Conservation (phyloP, 35 echinoderm and acorn worm genomes). For the Apostichopus californicus region DNA sequence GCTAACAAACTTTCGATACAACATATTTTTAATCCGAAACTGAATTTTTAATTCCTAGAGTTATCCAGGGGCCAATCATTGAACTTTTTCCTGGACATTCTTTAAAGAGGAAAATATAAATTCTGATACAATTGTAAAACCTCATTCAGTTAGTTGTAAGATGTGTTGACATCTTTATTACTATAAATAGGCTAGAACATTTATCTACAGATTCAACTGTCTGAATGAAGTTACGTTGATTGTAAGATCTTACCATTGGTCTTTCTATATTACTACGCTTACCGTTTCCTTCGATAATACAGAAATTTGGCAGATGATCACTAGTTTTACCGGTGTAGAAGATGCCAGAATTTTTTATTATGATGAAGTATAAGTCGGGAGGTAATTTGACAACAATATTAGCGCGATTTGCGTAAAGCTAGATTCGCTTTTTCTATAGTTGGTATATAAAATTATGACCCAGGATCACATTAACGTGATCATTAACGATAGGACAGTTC, state of each 20-base stretch:
- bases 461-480: background rate
- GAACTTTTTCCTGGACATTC: background rate
- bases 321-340: background rate
- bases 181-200: background rate
- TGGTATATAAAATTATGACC: background rate
- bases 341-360: background rate
- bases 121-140: constrained; percentile 7
- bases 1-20: background rate
- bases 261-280: background rate
- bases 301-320: background rate
- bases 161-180: background rate
- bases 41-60: background rate
- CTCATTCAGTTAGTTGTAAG: constrained; percentile 17
- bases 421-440: background rate
- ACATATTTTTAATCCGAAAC: background rate
- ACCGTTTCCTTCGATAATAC: constrained; percentile 3
- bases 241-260: background rate
- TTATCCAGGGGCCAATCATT: constrained; percentile 1
- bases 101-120: constrained; percentile 5
- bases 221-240: constrained; percentile 13
- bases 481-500: background rate
- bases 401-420: background rate
- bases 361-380: background rate
- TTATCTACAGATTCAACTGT: background rate
- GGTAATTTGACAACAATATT: background rate